Evolutionary conservation across 53 echinoderm and acorn worm species (phyloP).

Genomic region (Patiria pectinifera): DNA sequence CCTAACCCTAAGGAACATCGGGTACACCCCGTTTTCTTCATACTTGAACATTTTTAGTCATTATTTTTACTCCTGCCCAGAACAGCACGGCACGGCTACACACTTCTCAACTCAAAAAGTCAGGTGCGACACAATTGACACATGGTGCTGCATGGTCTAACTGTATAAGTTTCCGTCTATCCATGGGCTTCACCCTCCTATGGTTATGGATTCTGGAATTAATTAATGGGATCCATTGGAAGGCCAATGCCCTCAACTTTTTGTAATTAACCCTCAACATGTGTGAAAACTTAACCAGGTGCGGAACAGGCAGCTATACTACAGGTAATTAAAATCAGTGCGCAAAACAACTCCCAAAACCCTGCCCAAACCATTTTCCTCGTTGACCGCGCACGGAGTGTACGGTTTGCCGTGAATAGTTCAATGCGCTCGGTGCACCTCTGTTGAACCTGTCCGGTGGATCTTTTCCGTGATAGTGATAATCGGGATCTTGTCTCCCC

Average conservation of each 20-base stretch:
- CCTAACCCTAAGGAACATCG: too few relatives aligned
- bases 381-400: background rate
- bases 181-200: background rate
- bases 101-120: too few relatives aligned
- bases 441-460: background rate
- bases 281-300: conserved; percentile 18
- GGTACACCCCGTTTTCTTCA: too few relatives aligned
- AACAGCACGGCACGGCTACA: too few relatives aligned
- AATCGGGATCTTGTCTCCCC: background rate
- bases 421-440: conserved; percentile 5
- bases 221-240: background rate
- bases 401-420: background rate
- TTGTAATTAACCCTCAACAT: background rate
- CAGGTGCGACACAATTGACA: too few relatives aligned
- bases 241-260: background rate
- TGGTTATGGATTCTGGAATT: background rate
- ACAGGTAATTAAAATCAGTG: background rate
- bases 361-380: background rate
- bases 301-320: background rate
- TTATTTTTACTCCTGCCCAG: too few relatives aligned
- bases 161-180: background rate
- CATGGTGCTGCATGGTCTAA: too few relatives aligned
- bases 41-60: too few relatives aligned
- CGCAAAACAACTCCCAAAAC: background rate
- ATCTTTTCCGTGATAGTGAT: background rate